Percentiles rank a stretch among this genome's conserved stretches.
Evolutionary conservation across 2,113 vertebrate genomes (phyloP).

Genomic region (Cygnus buccinator): DNA sequence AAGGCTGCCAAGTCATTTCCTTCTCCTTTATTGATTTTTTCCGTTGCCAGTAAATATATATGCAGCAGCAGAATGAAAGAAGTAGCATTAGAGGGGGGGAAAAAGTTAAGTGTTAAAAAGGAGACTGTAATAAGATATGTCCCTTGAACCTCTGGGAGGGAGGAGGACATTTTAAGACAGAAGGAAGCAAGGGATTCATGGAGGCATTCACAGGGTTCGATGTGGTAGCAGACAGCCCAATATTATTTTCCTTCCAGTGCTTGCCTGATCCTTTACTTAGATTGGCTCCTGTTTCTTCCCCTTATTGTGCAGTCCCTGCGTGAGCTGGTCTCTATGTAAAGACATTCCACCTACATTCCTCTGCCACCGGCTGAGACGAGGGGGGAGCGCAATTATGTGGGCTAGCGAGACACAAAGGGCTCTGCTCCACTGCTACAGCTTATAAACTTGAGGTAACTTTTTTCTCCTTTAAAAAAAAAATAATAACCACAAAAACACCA

Average conservation of each 20-base stretch:
- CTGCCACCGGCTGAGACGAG: slow-evolving; percentile 27
- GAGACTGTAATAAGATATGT: slow-evolving; percentile 26
- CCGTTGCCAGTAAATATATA: slow-evolving; percentile 54
- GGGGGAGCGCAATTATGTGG: slow-evolving; percentile 55
- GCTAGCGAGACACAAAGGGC: slow-evolving; percentile 13
- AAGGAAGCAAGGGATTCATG: slow-evolving; percentile 41
- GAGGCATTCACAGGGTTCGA: slow-evolving; percentile 27
- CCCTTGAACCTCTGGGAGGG: slow-evolving; percentile 33
- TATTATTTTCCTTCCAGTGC: slow-evolving; percentile 58
- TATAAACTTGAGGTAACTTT: slow-evolving; percentile 29
- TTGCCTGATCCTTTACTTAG: slow-evolving; percentile 68
- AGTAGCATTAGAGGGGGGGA: background rate
- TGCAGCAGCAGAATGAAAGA: slow-evolving; percentile 31
- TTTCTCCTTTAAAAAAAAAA: background rate
- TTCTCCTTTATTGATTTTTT: slow-evolving; percentile 62
- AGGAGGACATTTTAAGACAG: slow-evolving; percentile 46
- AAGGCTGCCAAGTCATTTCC: slow-evolving; percentile 57
- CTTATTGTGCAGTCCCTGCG: slow-evolving; percentile 56
- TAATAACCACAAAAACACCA: background rate
- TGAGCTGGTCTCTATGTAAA: slow-evolving; percentile 50
- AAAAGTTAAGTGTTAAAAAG: slow-evolving; percentile 43
- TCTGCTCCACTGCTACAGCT: background rate
- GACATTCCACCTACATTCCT: slow-evolving; percentile 76
- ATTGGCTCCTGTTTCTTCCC: slow-evolving; percentile 51
- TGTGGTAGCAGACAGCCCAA: slow-evolving; percentile 54